phyloP scores from a whole-genome alignment of 2,888 invertebrate genomes.

The Dyspetes luteomarginatus region DNA sequence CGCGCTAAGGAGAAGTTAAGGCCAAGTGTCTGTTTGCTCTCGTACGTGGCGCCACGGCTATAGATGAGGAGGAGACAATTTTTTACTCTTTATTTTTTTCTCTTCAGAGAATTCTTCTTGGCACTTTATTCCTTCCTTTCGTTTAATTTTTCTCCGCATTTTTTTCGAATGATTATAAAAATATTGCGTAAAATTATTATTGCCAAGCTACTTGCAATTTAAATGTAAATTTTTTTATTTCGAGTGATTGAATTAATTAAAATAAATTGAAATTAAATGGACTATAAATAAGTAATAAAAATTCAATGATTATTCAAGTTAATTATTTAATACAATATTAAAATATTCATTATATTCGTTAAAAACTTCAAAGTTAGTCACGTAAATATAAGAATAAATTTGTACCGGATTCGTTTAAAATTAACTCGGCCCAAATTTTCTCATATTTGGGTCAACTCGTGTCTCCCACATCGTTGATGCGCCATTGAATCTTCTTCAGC shows the following conservation, averaged over 20 bases:
- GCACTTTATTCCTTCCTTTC: constrained; percentile 3
- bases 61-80: constrained; percentile 54
- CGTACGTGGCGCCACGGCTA: constrained; percentile 72
- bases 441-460: constrained; percentile 78
- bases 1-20: constrained; percentile 77
- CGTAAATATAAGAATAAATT: no score
- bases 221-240: no score
- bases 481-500: constrained; percentile 49
- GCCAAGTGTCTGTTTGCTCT: constrained; percentile 71
- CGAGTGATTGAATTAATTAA: no score
- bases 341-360: no score
- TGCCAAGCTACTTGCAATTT: no score
- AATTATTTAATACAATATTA: no score
- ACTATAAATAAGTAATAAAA: no score
- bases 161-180: no score
- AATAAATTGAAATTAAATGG: no score
- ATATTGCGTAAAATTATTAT: no score
- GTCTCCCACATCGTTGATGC: constrained; percentile 79
- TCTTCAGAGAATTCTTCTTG: constrained; percentile 2
- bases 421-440: constrained; percentile 49
- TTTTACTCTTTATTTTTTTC: constrained; percentile 29
- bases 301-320: no score
- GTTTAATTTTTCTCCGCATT: background rate
- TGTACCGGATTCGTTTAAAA: constrained; percentile 25
- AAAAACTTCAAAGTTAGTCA: no score